These are phyloP conservation scores for Phyllostomus hastatus DNA, from an alignment of 2,113 vertebrate species.

Conservation along the genomic window DNA sequence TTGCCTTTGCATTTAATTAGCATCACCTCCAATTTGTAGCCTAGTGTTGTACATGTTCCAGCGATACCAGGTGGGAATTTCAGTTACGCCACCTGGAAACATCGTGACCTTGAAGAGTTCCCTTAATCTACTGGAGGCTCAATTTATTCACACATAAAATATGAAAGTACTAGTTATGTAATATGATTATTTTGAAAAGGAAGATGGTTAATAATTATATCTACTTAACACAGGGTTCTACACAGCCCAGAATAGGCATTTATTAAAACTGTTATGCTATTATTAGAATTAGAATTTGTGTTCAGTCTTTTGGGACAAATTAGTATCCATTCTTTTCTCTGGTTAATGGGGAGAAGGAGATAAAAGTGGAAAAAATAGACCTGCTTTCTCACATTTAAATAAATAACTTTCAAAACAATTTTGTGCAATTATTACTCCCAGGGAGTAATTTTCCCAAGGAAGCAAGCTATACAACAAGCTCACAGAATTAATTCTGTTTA, in stretches of 20 bases:
- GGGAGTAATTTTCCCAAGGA: background rate
- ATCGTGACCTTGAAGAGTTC: background rate
- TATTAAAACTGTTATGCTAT: background rate
- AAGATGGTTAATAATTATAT: background rate
- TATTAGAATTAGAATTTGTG: background rate
- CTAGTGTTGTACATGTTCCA: background rate
- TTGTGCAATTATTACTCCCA: background rate
- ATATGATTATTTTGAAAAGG: slow-evolving; percentile 4
- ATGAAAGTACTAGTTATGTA: background rate
- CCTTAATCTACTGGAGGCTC: background rate
- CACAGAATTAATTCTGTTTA: background rate
- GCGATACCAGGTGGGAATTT: background rate
- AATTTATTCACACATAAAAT: background rate
- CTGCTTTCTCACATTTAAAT: background rate
- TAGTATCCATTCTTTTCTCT: background rate
- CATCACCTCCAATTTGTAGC: background rate
- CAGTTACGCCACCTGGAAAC: background rate
- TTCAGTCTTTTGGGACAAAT: background rate
- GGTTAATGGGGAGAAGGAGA: background rate
- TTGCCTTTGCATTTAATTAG: background rate
- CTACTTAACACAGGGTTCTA: background rate
- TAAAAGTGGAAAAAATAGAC: background rate
- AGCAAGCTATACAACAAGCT: background rate
- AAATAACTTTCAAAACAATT: slow-evolving; percentile 15
- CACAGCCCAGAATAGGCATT: background rate